Evolutionary conservation across 2,888 invertebrate species (phyloP).

Genomic region (Prosapia bicincta): DNA sequence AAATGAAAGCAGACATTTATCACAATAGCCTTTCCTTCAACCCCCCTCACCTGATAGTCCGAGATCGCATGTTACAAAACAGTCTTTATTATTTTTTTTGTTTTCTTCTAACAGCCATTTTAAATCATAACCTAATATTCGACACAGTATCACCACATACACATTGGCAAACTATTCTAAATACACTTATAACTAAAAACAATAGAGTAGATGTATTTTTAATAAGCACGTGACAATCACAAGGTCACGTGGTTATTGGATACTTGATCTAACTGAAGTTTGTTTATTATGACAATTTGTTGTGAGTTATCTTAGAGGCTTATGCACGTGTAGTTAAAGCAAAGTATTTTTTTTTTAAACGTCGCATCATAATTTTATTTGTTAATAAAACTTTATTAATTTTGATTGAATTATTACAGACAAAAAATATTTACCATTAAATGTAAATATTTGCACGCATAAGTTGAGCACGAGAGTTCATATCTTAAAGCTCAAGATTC

Average conservation of each 20-base stretch:
- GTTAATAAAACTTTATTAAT: too few relatives aligned
- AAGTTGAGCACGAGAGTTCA: too few relatives aligned
- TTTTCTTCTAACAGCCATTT: slow-evolving; percentile 2
- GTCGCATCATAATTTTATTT: too few relatives aligned
- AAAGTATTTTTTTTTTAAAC: too few relatives aligned
- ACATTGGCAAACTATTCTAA: neutral
- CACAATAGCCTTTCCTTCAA: neutral
- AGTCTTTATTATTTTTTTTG: neutral
- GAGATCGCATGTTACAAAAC: slow-evolving; percentile 2
- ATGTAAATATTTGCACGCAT: too few relatives aligned
- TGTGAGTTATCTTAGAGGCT: too few relatives aligned
- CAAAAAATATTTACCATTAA: too few relatives aligned
- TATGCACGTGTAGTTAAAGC: too few relatives aligned
- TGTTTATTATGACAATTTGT: neutral
- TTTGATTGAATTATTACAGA: too few relatives aligned
- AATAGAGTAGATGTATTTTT: neutral
- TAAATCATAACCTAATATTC: neutral
- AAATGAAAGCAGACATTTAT: neutral
- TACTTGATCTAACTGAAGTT: neutral
- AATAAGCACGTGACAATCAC: neutral
- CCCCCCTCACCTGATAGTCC: neutral
- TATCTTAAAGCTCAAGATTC: too few relatives aligned
- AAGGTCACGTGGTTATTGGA: neutral
- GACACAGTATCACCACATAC: neutral
- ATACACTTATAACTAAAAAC: neutral